Evolutionary conservation across 2,113 vertebrate species (phyloP).

Genomic region (Carassius auratus): DNA sequence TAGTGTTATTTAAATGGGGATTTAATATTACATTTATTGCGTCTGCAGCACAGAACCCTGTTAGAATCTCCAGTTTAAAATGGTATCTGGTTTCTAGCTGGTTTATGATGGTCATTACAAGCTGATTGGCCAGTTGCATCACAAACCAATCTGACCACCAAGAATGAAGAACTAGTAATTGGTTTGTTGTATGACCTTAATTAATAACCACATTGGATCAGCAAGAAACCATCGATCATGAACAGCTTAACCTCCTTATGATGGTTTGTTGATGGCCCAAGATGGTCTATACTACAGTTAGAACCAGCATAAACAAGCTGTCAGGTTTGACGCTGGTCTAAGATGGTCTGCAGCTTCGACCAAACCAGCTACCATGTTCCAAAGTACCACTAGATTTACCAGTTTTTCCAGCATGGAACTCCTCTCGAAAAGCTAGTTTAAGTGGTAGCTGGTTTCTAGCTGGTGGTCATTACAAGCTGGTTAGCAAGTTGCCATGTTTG

Average conservation of each 20-base stretch:
- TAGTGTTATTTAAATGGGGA: not conserved
- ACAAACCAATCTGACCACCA: not conserved
- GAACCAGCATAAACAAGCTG: not conserved
- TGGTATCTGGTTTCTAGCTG: not conserved
- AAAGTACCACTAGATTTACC: not conserved
- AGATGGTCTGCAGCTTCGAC: not conserved
- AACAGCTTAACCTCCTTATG: not conserved
- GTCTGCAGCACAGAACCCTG: not conserved
- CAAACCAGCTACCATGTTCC: not conserved
- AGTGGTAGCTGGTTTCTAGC: not conserved
- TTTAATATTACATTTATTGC: not conserved
- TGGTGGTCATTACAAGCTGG: not conserved
- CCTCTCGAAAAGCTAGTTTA: not conserved
- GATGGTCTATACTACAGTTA: not conserved
- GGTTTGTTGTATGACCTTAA: not conserved
- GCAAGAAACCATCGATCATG: not conserved
- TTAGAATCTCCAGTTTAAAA: not conserved
- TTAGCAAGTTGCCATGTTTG: not conserved
- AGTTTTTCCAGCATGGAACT: not conserved
- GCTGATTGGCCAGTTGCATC: not conserved
- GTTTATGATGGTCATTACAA: not conserved
- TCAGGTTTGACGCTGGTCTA: not conserved
- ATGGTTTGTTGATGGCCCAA: not conserved
- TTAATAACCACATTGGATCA: not conserved
- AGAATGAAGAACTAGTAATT: not conserved